Evolutionary conservation across 2,888 invertebrate genomes (phyloP).

Genomic region (Deroplatys truncata): DNA sequence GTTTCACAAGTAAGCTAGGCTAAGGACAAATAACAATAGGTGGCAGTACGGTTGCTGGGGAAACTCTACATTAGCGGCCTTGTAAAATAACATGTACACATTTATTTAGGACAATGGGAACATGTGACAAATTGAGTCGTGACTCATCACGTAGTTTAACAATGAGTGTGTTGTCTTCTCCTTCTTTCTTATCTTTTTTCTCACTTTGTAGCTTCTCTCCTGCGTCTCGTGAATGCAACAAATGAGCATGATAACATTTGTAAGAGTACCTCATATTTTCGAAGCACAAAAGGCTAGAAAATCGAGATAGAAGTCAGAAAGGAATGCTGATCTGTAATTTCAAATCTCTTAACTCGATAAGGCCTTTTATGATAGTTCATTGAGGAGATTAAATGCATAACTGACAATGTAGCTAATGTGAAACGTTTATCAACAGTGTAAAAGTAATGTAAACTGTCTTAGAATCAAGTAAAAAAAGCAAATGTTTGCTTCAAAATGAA

Average conservation of each 20-base stretch:
- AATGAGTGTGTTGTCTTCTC: neutral
- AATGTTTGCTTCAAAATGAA: too few species aligned
- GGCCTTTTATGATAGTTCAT: too few species aligned
- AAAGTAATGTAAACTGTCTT: too few species aligned
- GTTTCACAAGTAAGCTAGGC: neutral
- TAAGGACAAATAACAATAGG: neutral
- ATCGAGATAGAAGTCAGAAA: neutral
- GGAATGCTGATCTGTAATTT: too few species aligned
- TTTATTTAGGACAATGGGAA: slow-evolving; percentile 11
- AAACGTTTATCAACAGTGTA: too few species aligned
- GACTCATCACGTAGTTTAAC: neutral
- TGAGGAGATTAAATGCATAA: too few species aligned
- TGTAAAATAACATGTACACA: neutral
- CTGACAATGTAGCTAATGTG: too few species aligned
- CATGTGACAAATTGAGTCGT: neutral
- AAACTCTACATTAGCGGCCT: neutral
- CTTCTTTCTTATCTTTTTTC: neutral
- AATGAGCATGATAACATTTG: neutral
- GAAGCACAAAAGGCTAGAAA: neutral
- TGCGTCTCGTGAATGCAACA: neutral
- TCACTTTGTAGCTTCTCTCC: neutral
- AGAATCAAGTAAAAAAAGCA: too few species aligned
- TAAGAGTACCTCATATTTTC: neutral
- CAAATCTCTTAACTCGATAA: too few species aligned
- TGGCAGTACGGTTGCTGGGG: neutral